Evolutionary conservation across 2,888 invertebrate genomes (phyloP).

Genomic region (Liposcelis brunnea): DNA sequence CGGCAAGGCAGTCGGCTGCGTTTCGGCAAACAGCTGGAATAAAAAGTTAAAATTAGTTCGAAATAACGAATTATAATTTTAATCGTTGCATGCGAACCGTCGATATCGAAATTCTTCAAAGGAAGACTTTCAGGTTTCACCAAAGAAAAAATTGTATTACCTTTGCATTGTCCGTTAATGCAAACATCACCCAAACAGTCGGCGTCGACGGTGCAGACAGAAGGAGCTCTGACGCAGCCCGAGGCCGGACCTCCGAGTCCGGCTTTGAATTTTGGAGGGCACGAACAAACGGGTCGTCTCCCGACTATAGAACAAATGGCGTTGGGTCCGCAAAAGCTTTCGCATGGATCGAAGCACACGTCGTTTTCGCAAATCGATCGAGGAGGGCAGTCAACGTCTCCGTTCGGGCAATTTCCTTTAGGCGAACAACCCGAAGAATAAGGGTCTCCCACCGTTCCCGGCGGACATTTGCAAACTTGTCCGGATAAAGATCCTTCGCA

Average conservation of each 20-base stretch:
- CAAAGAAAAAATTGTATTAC: slow-evolving; percentile 22
- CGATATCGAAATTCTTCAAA: too few species aligned
- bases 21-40: slow-evolving; percentile 49
- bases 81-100: too few species aligned
- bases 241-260: slow-evolving; percentile 39
- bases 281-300: slow-evolving; percentile 59
- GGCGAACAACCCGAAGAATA: slow-evolving; percentile 55
- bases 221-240: slow-evolving; percentile 54
- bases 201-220: slow-evolving; percentile 46
- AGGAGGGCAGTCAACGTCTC: slow-evolving; percentile 55
- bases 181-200: slow-evolving; percentile 70
- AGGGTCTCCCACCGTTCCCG: slow-evolving; percentile 60
- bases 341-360: slow-evolving; percentile 65
- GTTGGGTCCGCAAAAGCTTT: slow-evolving; percentile 64
- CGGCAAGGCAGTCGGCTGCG: slow-evolving; percentile 56
- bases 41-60: slow-evolving; percentile 1
- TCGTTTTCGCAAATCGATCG: slow-evolving; percentile 54
- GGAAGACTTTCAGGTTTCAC: too few species aligned
- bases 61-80: slow-evolving; percentile 1
- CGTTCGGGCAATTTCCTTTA: slow-evolving; percentile 55
- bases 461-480: slow-evolving; percentile 61
- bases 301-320: slow-evolving; percentile 62
- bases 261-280: slow-evolving; percentile 59
- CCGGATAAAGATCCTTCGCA: slow-evolving; percentile 48
- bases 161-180: slow-evolving; percentile 64